These are phyloP conservation scores for Acrocephalus kingi DNA, from an alignment of 2,113 vertebrate species.

Conservation along the genomic window DNA sequence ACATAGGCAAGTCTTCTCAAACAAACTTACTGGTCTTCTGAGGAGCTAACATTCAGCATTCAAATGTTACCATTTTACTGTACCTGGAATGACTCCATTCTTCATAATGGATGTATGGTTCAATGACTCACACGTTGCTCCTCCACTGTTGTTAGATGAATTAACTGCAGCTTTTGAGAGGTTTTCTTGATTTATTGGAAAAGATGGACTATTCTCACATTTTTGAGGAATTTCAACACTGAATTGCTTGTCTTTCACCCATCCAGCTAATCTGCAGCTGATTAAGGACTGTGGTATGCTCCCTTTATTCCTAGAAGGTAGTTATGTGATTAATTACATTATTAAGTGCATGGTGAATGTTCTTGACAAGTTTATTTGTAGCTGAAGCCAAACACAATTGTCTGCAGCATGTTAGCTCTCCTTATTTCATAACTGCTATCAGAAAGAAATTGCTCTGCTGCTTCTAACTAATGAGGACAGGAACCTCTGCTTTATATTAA, in stretches of 20 bases:
- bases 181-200: not conserved
- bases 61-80: not conserved
- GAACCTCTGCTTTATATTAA: not conserved
- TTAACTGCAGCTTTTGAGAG: not conserved
- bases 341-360: not conserved
- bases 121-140: not conserved
- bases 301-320: constrained; percentile 84
- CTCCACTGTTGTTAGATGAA: not conserved
- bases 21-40: not conserved
- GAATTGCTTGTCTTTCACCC: constrained; percentile 89
- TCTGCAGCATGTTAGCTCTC: not conserved
- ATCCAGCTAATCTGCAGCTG: constrained; percentile 86
- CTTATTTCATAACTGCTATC: not conserved
- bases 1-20: not conserved
- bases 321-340: not conserved
- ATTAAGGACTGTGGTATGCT: constrained; percentile 76
- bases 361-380: not conserved
- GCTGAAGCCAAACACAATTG: not conserved
- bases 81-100: constrained; percentile 38
- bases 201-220: not conserved
- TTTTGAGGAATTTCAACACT: constrained; percentile 40
- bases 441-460: not conserved
- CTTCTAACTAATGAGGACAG: not conserved
- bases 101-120: not conserved
- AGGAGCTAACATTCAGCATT: not conserved